Conservation (phyloP, 1,140 invertebrate genomes). For the Monochamus saltuarius region DNA sequence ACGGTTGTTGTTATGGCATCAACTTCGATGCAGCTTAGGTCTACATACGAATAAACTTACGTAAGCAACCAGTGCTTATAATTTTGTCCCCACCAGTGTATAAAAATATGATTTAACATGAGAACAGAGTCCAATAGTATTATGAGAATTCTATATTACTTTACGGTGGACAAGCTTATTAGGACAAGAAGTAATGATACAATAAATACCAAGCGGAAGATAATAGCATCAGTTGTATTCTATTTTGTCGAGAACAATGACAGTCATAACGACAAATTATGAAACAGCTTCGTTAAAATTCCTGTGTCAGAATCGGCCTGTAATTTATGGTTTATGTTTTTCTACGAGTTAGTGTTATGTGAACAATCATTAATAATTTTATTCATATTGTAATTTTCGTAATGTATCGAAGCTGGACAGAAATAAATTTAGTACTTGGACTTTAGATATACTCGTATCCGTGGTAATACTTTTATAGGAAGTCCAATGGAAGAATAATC, state of each 20-base stretch:
- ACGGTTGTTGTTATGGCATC: no score
- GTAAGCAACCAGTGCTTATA: no score
- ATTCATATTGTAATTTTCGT: slow-evolving; percentile 17
- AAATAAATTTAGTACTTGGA: no score
- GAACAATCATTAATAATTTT: slow-evolving; percentile 40
- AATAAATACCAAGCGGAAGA: slow-evolving; percentile 32
- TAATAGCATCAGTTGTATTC: slow-evolving; percentile 35
- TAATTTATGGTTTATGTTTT: slow-evolving; percentile 40
- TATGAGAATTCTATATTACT: slow-evolving; percentile 7
- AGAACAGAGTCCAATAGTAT: slow-evolving; percentile 1
- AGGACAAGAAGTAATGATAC: slow-evolving; percentile 27
- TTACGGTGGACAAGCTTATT: slow-evolving; percentile 2
- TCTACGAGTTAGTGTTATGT: slow-evolving; percentile 30
- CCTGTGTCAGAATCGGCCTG: slow-evolving; percentile 35
- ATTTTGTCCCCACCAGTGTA: no score
- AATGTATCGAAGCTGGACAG: not conserved
- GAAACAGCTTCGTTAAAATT: slow-evolving; percentile 44
- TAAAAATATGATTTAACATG: slow-evolving; percentile 12
- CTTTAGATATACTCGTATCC: no score
- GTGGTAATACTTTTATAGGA: no score
- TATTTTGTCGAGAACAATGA: slow-evolving; percentile 39
- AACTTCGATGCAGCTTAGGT: no score
- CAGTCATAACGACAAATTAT: slow-evolving; percentile 43
- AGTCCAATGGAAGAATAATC: no score
- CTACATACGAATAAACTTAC: no score